phyloP scores from a whole-genome alignment of 2,888 invertebrate species.

The Crioceris asparagi region DNA sequence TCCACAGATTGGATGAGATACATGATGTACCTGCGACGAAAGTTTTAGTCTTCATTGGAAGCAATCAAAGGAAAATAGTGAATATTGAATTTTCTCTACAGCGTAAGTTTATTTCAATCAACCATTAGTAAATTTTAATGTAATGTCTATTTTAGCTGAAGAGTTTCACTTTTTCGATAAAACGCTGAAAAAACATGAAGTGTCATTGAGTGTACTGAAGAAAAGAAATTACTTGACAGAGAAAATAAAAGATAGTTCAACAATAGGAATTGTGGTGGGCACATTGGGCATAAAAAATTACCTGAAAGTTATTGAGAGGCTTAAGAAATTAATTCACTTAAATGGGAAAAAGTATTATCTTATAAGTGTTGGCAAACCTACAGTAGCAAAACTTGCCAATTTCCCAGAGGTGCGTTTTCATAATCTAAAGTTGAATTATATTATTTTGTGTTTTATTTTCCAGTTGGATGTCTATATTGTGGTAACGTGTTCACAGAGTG shows the following conservation, averaged over 20 bases:
- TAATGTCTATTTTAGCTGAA: slow-evolving; percentile 38
- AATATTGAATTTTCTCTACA: slow-evolving; percentile 39
- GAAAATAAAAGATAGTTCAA: slow-evolving; percentile 80
- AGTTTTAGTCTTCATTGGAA: slow-evolving; percentile 44
- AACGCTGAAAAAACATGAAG: slow-evolving; percentile 27
- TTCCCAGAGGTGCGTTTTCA: slow-evolving; percentile 62
- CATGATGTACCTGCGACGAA: slow-evolving; percentile 29
- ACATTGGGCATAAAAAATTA: slow-evolving; percentile 78
- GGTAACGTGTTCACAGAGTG: slow-evolving; percentile 86
- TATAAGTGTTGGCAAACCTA: slow-evolving; percentile 88
- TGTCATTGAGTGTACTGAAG: slow-evolving; percentile 55
- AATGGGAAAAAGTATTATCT: slow-evolving; percentile 83
- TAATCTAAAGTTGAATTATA: too few relatives aligned
- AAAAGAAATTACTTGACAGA: slow-evolving; percentile 77
- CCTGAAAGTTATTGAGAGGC: slow-evolving; percentile 58
- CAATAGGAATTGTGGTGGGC: slow-evolving; percentile 83
- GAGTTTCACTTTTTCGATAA: slow-evolving; percentile 50
- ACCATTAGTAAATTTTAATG: slow-evolving; percentile 1
- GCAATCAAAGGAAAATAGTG: slow-evolving; percentile 41
- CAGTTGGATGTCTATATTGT: slow-evolving; percentile 87
- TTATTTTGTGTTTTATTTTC: too few relatives aligned
- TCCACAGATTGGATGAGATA: slow-evolving; percentile 19
- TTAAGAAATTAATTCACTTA: slow-evolving; percentile 60
- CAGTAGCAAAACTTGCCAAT: slow-evolving; percentile 90
- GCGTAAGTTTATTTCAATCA: slow-evolving; percentile 9